Evolutionary conservation across 2,888 invertebrate species (phyloP), one percentile per base, ranked within the genome.

Genomic region (Agriopis marginaria): DNA sequence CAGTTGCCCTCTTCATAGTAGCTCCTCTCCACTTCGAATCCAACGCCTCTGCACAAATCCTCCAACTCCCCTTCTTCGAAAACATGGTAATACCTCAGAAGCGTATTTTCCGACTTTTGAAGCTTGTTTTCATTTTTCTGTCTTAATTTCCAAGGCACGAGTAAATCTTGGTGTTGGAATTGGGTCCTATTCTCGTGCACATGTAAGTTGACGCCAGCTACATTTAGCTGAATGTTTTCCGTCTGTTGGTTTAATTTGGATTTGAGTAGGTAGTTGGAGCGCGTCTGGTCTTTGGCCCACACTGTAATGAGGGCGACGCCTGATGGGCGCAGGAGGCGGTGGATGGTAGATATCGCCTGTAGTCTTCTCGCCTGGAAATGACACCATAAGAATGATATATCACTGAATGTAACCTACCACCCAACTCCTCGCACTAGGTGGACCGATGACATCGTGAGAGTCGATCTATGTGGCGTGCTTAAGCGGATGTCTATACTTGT

Each of bases 1-100:
- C 99, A 99, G 88, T 99, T 99, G 0, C 99, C 99, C 89, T 99
- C 97, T 88, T 99, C 99, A 82, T 99, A 99, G 88, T 98, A 99
- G 79, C 95, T 96, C 42, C 95, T 91, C 45, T 95, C 85, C 11
- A 99, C 90, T 54, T 83, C 80, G 50, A 97, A 90, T 0, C 90
- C 76, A 7, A 96, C 77, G 72, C 94, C 87, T 32, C 83, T 82
- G 75, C 97, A 97, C 53, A 99, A 88, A 1, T 88, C 77, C 77
- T 97, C 96, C 49, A 99, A 87, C 91, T 99, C 99, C 0, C 96
- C 96, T 77, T 97, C 96, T 77, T 97, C 96, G 85, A 99, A 99
- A 3, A 99, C 98, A 84, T 99, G 99, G 89, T 99, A 99, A 87
- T 96, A 99, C 72, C 99, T 95, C 61, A 98, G 93, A 84, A 97